A percentile compares a stretch with the other conserved stretches of the same genome.
These are phyloP conservation scores for Crotalus horridus DNA, from an alignment of 2,113 vertebrate genomes.

Conservation along the genomic window DNA sequence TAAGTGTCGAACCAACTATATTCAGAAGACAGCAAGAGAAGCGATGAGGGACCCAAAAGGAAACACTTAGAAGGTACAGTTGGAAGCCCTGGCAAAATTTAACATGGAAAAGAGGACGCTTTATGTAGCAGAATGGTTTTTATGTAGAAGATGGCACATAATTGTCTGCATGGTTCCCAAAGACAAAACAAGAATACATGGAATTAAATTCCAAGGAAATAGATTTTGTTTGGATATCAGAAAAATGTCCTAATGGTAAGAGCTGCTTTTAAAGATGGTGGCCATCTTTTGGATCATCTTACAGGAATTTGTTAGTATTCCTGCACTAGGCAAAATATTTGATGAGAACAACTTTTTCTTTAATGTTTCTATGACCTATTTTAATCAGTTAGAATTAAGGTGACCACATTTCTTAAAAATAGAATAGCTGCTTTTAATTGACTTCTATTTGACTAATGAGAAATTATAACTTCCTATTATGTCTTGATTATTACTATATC, in stretches of 20 bases:
- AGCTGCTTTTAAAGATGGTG: background rate
- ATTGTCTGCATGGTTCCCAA: background rate
- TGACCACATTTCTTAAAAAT: background rate
- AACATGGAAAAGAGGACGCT: background rate
- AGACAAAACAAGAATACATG: background rate
- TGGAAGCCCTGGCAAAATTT: background rate
- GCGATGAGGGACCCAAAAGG: background rate
- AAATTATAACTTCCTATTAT: background rate
- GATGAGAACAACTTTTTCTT: background rate
- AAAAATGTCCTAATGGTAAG: background rate
- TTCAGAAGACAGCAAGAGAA: background rate
- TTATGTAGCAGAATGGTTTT: background rate
- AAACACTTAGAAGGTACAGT: background rate
- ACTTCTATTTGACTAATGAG: background rate
- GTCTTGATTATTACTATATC: background rate
- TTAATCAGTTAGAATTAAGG: background rate
- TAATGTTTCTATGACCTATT: background rate
- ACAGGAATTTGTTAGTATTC: background rate
- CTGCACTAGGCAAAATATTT: background rate
- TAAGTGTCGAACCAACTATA: background rate
- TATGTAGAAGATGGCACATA: background rate
- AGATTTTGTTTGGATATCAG: background rate
- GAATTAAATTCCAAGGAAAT: background rate
- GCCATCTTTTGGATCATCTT: background rate
- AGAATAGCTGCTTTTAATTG: background rate